Conservation (phyloP, 23 tunicate species). For the Ciona savignyi region DNA sequence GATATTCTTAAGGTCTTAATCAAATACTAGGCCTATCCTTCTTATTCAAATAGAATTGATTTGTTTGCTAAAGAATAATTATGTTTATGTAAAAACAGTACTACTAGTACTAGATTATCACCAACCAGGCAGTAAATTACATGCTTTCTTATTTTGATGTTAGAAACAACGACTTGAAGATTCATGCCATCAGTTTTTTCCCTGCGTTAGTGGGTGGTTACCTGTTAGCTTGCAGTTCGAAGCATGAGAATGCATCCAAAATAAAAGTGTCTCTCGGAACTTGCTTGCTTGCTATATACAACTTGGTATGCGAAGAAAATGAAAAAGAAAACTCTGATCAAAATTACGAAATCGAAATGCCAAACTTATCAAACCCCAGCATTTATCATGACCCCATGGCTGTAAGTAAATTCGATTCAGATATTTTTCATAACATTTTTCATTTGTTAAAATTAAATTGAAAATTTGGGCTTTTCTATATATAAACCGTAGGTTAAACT, state of each 20-base stretch:
- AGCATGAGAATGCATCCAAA: constrained; percentile 3
- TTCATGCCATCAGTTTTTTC: constrained; percentile 32
- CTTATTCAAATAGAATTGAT: too few relatives aligned
- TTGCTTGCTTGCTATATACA: constrained; percentile 59
- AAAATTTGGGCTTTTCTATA: too few relatives aligned
- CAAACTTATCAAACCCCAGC: constrained; percentile 32
- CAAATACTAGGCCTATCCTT: too few relatives aligned
- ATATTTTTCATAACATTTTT: too few relatives aligned
- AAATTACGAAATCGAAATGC: constrained; percentile 39
- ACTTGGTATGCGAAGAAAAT: constrained; percentile 25
- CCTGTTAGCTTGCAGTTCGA: constrained; percentile 12
- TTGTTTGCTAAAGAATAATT: too few relatives aligned
- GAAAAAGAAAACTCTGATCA: background rate
- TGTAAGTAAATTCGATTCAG: constrained; percentile 13
- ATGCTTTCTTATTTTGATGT: background rate
- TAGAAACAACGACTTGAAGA: constrained; percentile 31
- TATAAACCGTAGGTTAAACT: too few relatives aligned
- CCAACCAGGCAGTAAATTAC: too few relatives aligned
- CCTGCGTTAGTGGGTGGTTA: constrained; percentile 46
- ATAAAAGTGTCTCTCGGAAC: constrained; percentile 21
- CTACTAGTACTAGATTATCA: too few relatives aligned
- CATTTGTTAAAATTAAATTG: too few relatives aligned
- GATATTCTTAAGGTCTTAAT: too few relatives aligned
- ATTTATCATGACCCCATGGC: constrained; percentile 74
- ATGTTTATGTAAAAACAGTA: too few relatives aligned